Evolutionary conservation across 2,113 vertebrate genomes (phyloP).

Genomic region (Leucopsar rothschildi): DNA sequence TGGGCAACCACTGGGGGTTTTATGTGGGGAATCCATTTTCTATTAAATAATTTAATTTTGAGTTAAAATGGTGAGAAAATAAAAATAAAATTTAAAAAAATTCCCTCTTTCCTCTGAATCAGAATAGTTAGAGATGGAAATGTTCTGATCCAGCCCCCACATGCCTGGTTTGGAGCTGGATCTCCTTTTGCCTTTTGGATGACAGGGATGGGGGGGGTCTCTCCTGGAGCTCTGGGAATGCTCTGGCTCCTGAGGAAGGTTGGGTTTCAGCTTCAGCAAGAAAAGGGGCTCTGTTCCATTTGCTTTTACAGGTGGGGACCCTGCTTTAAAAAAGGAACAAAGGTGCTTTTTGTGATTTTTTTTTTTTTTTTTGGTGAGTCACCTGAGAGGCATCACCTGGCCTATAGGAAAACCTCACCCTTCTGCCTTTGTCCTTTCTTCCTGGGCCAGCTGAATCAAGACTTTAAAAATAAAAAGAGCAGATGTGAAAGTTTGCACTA

Average conservation of each 20-base stretch:
- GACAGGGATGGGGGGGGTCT: background rate
- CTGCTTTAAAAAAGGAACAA: constrained; percentile 35
- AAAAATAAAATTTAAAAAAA: background rate
- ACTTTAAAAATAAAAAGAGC: background rate
- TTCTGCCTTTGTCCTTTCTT: background rate
- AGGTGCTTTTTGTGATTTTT: constrained; percentile 15
- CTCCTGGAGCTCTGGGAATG: background rate
- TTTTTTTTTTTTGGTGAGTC: background rate
- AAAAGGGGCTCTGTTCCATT: constrained; percentile 1
- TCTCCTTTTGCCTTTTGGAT: background rate
- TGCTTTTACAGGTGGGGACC: background rate
- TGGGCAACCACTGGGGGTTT: background rate
- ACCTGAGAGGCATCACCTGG: background rate
- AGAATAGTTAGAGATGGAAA: background rate
- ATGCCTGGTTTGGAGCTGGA: background rate
- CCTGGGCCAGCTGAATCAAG: background rate
- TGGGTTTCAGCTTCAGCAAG: constrained; percentile 16
- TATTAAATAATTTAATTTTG: background rate
- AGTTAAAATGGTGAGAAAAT: background rate
- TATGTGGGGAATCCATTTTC: background rate
- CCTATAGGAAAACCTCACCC: background rate
- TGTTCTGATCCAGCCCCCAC: background rate
- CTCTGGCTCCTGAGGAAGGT: background rate
- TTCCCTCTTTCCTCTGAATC: rapidly evolving
- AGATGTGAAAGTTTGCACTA: background rate